Base-by-base conservation (phyloP, 1,140 invertebrate genomes). In the Leptopilina clavipes region DNA sequence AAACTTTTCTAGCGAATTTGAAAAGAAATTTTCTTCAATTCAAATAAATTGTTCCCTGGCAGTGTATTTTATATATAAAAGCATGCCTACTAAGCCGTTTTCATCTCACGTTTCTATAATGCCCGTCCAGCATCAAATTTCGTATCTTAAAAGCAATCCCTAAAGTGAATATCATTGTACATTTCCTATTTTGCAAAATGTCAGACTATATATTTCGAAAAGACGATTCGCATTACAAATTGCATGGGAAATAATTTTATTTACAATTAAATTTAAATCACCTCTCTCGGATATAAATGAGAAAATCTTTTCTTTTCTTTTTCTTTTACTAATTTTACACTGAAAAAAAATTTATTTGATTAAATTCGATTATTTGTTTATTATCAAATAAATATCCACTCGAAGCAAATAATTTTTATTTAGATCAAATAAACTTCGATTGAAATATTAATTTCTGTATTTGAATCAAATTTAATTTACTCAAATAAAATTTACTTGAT, bases 31-130 rank as follows among this genome's bases (percentile, higher is more conserved):
- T 52, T 52, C 45, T 52, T 17, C 1, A 9, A 40, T 40, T 40
- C 37, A 40, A 40, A 40, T 1, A 40, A 40, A 40, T 9, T 40
- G 37, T 40, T 8, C 1, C 48, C 14, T 19, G 1, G 56, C 19
- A 25, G 3, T 59, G 10, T 59, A 25, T 22, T 22, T 59, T 59
- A 25, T n/a, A 18, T 6, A 59, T n/a, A n/a, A n/a, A 59, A 22
- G 11, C 56, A 25, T 25, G 19, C 56, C 22, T 59, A 59, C 19
- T 25, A 59, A 59, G 56, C 12, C 19, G 45, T n/a, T 52, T 52
- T 25, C 56, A 25, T 59, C 56, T 59, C 56, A 25, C 19, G 56
- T 59, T 59, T 19, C 56, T 59, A 31, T 31, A 59, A 59, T 59
- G 56, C 56, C 11, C 22, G 9, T 54, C 54, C 6, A 18, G 22